Evolutionary conservation across 2,113 vertebrate species (phyloP).

Genomic region (Daboia siamensis): DNA sequence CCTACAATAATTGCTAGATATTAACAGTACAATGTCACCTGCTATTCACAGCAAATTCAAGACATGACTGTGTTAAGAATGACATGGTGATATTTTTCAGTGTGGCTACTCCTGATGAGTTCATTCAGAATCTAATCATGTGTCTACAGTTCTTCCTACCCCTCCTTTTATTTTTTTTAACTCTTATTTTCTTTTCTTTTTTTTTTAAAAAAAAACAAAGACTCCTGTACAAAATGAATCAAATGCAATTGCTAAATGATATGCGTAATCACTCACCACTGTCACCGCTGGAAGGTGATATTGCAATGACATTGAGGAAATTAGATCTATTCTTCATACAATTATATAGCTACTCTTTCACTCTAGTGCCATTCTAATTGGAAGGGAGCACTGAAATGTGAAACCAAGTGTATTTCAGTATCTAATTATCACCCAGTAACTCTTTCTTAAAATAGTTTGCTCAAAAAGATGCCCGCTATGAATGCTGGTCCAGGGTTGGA

Average conservation of each 20-base stretch:
- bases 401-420: conserved; percentile 68
- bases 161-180: not conserved
- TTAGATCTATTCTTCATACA: conserved; percentile 83
- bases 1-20: conserved; percentile 13
- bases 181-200: not conserved
- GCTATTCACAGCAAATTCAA: conserved; percentile 43
- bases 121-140: conserved; percentile 70
- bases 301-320: conserved; percentile 82
- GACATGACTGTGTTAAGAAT: conserved; percentile 40
- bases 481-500: conserved; percentile 58
- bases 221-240: conserved; percentile 65
- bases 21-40: conserved; percentile 28
- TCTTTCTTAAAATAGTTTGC: conserved; percentile 71
- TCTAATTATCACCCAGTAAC: conserved; percentile 75
- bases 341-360: conserved; percentile 74
- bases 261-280: conserved; percentile 76
- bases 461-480: conserved; percentile 65
- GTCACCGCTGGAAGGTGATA: conserved; percentile 77
- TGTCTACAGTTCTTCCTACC: conserved; percentile 51
- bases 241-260: conserved; percentile 79
- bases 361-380: conserved; percentile 81
- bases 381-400: conserved; percentile 76
- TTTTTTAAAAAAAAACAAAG: conserved; percentile 54
- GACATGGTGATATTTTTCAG: conserved; percentile 48
- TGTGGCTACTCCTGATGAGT: conserved; percentile 22